phyloP scores from a whole-genome alignment of 2,888 invertebrate species.

The Drosophila antonietae region DNA sequence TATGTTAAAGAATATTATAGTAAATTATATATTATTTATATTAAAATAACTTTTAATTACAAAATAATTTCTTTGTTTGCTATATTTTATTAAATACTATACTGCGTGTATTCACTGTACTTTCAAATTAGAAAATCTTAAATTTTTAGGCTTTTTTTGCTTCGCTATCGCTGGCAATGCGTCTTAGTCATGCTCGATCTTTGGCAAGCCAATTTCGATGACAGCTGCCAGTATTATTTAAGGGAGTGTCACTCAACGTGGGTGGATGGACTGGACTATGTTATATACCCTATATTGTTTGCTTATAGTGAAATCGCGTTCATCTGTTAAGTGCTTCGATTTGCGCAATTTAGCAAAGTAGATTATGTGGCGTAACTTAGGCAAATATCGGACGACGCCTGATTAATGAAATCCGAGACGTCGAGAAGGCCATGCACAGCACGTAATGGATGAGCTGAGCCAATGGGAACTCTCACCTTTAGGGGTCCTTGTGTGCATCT shows the following conservation, averaged over 20 bases:
- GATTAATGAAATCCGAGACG: conserved; percentile 27
- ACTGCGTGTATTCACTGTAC: neutral
- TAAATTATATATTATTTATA: too few relatives aligned
- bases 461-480: neutral
- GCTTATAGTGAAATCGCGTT: conserved; percentile 14
- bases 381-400: conserved; percentile 7
- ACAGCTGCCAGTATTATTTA: conserved; percentile 28
- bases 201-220: conserved; percentile 53
- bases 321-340: conserved; percentile 26
- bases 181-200: conserved; percentile 49
- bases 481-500: conserved; percentile 10
- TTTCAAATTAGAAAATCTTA: neutral
- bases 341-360: conserved; percentile 4
- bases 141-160: conserved; percentile 21
- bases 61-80: too few relatives aligned
- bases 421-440: neutral
- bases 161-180: conserved; percentile 19
- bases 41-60: too few relatives aligned
- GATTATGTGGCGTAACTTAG: neutral
- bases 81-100: too few relatives aligned
- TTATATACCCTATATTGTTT: neutral
- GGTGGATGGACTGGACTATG: neutral
- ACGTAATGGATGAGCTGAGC: conserved; percentile 7
- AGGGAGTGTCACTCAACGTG: conserved; percentile 50
- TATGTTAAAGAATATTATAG: too few relatives aligned